phyloP scores from a whole-genome alignment of 2,113 vertebrate genomes.

The Pipa parva region DNA sequence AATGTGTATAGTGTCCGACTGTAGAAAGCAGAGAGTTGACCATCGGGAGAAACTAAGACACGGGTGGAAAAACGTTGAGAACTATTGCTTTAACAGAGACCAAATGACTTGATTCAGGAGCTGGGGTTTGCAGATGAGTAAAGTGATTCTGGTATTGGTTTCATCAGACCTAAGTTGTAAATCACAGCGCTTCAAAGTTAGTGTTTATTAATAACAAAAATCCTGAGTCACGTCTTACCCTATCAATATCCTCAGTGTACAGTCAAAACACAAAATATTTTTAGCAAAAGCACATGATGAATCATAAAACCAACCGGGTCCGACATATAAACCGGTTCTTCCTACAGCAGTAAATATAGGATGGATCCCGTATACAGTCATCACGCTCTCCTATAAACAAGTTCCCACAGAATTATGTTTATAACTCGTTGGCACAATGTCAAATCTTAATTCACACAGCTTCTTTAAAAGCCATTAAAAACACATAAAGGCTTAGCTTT shows the following conservation, averaged over 20 bases:
- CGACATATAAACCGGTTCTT: neutral
- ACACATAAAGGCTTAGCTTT: slow-evolving; percentile 37
- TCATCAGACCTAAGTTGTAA: neutral
- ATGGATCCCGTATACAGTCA: slow-evolving; percentile 22
- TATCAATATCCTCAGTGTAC: neutral
- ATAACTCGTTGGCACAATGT: slow-evolving; percentile 31
- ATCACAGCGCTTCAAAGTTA: slow-evolving; percentile 10
- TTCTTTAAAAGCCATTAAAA: slow-evolving; percentile 38
- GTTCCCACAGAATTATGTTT: slow-evolving; percentile 15
- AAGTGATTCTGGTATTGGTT: neutral
- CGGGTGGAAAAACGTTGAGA: too few relatives aligned
- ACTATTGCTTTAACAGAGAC: too few relatives aligned
- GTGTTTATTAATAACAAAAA: too few relatives aligned
- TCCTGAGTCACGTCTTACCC: slow-evolving; percentile 1
- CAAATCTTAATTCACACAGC: slow-evolving; percentile 34
- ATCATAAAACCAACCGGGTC: neutral
- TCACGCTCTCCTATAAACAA: slow-evolving; percentile 23
- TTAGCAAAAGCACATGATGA: neutral
- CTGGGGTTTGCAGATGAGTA: too few relatives aligned
- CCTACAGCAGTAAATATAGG: slow-evolving; percentile 1
- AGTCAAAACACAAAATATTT: slow-evolving; percentile 32
- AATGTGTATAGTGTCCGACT: neutral
- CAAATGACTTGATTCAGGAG: too few relatives aligned
- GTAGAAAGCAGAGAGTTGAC: too few relatives aligned
- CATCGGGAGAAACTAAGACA: too few relatives aligned